Conservation (phyloP, 1,140 invertebrate species). For the Temnothorax longispinosus region DNA sequence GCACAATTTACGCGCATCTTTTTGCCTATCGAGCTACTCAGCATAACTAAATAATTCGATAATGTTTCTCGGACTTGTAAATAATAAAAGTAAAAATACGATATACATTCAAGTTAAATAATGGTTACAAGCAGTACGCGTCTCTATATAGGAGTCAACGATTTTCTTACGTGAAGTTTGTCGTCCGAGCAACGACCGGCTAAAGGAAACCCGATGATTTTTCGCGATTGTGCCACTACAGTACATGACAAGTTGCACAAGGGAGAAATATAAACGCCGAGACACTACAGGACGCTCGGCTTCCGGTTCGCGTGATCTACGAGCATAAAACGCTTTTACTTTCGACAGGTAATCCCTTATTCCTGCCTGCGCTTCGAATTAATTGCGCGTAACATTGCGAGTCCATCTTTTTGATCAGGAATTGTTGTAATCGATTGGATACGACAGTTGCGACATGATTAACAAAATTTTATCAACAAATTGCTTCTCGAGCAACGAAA, state of each 20-base stretch:
- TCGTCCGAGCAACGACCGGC: conserved; percentile 21
- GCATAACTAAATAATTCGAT: neutral
- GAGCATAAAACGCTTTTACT: conserved; percentile 54
- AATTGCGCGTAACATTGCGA: conserved; percentile 17
- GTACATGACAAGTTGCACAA: conserved; percentile 51
- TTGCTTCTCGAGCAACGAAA: neutral
- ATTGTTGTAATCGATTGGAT: conserved; percentile 34
- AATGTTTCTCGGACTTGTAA: neutral
- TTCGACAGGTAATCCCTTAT: conserved; percentile 50
- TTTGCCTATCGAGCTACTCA: neutral
- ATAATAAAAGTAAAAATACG: neutral
- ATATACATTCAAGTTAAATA: neutral
- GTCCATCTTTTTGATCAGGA: conserved; percentile 21
- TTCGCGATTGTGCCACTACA: conserved; percentile 50
- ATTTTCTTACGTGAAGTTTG: conserved; percentile 10
- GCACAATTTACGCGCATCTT: conserved; percentile 25
- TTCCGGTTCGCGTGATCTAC: conserved; percentile 61
- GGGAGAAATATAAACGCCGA: conserved; percentile 55
- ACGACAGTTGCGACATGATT: conserved; percentile 2
- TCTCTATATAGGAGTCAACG: neutral
- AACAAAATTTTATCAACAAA: neutral
- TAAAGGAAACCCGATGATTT: conserved; percentile 51
- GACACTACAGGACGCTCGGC: conserved; percentile 52
- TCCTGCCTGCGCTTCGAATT: conserved; percentile 14
- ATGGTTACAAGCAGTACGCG: neutral